Conservation (phyloP, 2,888 invertebrate genomes). For the Girardia tigrina region DNA sequence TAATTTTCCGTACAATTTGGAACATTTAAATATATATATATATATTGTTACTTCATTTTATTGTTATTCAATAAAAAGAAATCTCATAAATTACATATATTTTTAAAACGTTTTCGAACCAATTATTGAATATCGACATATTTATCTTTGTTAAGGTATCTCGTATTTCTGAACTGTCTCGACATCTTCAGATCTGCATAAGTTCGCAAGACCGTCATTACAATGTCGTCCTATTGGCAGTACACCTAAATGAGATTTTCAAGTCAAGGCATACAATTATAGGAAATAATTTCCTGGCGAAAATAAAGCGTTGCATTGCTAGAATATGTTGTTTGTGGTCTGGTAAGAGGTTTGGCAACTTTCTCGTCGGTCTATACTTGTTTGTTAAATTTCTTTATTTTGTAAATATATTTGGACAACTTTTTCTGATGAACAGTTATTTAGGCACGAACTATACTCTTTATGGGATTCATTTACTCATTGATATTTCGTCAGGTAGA, state of each 20-base stretch:
- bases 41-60: too few species aligned
- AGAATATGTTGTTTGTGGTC: conserved; percentile 40
- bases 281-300: neutral
- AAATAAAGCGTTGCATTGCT: neutral
- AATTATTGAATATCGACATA: too few species aligned
- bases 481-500: conserved; percentile 41
- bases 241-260: neutral
- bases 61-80: too few species aligned
- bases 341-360: conserved; percentile 42
- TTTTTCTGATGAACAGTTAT: conserved; percentile 46
- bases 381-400: conserved; percentile 43
- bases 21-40: too few species aligned
- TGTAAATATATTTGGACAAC: conserved; percentile 43
- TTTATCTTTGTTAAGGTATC: neutral
- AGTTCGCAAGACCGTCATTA: neutral
- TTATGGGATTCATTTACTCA: conserved; percentile 45
- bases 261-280: neutral
- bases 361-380: conserved; percentile 42
- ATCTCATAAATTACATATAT: too few species aligned
- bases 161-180: neutral
- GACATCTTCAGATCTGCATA: neutral
- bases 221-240: neutral
- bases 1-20: too few species aligned
- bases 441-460: conserved; percentile 44
- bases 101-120: too few species aligned